Conservation (phyloP, 2,888 invertebrate species). For the Stenodema calcarata region DNA sequence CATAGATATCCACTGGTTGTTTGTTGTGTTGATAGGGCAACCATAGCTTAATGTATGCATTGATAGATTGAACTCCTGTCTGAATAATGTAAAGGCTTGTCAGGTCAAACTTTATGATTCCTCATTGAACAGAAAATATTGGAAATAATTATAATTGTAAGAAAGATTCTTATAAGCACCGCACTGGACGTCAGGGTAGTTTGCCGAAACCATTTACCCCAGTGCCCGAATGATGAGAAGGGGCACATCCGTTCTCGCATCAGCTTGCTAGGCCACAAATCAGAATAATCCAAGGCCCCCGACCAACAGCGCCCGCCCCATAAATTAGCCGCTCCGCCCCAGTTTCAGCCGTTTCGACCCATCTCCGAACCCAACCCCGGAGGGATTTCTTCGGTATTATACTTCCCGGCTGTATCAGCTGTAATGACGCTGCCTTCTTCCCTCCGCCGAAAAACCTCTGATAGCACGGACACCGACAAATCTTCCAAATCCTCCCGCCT, state of each 20-base stretch:
- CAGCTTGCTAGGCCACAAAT: constrained; percentile 43
- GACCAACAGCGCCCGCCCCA: neutral
- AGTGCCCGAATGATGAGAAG: constrained; percentile 33
- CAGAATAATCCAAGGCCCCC: constrained; percentile 36
- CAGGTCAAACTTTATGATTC: too few species aligned
- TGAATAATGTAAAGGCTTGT: too few species aligned
- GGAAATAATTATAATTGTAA: neutral
- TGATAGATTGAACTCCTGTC: too few species aligned
- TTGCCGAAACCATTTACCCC: constrained; percentile 22
- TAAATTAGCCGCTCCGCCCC: constrained; percentile 2
- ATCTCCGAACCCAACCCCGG: neutral
- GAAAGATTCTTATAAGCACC: neutral
- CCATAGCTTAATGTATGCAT: too few species aligned
- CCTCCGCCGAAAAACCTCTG: neutral
- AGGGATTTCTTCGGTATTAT: constrained; percentile 22
- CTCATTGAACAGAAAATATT: neutral
- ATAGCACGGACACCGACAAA: neutral
- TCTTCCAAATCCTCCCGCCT: neutral
- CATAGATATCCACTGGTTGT: too few species aligned
- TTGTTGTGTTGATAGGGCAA: too few species aligned
- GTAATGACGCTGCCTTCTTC: constrained; percentile 7
- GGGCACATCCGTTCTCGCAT: constrained; percentile 40
- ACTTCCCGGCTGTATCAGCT: neutral
- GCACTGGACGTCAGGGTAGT: neutral
- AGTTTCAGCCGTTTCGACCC: constrained; percentile 1